These are phyloP conservation scores for Helostoma temminkii DNA, from an alignment of 2,797 vertebrate genomes.

Conservation along the genomic window DNA sequence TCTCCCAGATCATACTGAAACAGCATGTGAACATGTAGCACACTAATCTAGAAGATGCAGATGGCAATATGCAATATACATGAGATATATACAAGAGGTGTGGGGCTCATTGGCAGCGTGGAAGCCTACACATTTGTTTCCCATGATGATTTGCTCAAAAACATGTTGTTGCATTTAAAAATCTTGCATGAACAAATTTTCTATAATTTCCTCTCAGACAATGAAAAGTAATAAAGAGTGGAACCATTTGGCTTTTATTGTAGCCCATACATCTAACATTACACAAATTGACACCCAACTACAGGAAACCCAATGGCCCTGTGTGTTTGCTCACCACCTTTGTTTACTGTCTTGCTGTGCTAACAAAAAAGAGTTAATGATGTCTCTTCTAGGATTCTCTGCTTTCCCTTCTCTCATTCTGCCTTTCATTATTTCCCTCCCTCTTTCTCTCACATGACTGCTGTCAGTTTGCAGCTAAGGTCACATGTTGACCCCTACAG, in stretches of 20 bases:
- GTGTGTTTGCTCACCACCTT: conserved; percentile 52
- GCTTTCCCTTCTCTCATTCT: conserved; percentile 23
- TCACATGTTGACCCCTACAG: conserved; percentile 66
- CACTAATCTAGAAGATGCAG: conserved; percentile 50
- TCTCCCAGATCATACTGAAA: conserved; percentile 24
- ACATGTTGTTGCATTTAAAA: not conserved
- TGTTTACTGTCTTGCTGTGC: conserved; percentile 39
- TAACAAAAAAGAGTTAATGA: conserved; percentile 57
- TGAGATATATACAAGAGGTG: conserved; percentile 41
- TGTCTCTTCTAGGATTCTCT: conserved; percentile 53
- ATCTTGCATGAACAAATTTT: conserved; percentile 9
- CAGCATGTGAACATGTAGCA: conserved; percentile 53
- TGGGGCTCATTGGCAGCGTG: conserved; percentile 27
- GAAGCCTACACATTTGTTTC: conserved; percentile 9
- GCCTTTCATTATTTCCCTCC: conserved; percentile 24
- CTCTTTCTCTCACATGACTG: conserved; percentile 60
- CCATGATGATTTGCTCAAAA: conserved; percentile 26
- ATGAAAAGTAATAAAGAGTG: not conserved
- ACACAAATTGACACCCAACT: conserved; percentile 14
- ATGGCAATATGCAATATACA: conserved; percentile 71
- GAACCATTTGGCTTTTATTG: not conserved
- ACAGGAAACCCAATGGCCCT: conserved; percentile 32
- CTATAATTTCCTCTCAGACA: not conserved
- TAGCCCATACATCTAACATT: not conserved
- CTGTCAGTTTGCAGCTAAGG: conserved; percentile 34